Percentiles rank a stretch among this genome's conserved stretches.
These are phyloP conservation scores for Anguilla obscura DNA, from an alignment of 2,797 vertebrate species.

Conservation along the genomic window DNA sequence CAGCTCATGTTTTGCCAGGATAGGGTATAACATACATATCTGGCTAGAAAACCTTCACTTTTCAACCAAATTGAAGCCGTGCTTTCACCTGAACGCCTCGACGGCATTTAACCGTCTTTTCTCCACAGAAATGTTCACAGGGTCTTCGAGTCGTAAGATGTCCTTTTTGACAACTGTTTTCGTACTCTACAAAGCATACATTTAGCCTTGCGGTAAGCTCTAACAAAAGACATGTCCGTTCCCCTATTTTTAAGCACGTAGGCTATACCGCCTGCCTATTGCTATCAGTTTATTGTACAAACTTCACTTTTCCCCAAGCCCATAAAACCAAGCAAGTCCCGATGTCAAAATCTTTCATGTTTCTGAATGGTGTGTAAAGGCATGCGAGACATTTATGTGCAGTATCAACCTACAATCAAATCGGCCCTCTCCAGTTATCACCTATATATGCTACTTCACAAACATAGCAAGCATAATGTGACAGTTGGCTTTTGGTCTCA, in stretches of 20 bases:
- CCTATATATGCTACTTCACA: not conserved
- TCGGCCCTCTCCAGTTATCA: not conserved
- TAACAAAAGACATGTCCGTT: conserved; percentile 17
- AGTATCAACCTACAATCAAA: not conserved
- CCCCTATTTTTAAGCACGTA: not conserved
- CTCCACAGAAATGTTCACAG: too few species aligned
- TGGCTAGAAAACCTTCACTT: too few species aligned
- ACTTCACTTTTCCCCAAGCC: not conserved
- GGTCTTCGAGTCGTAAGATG: conserved; percentile 9
- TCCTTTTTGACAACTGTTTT: conserved; percentile 24
- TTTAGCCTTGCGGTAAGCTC: not conserved
- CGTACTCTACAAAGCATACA: conserved; percentile 20
- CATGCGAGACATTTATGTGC: not conserved
- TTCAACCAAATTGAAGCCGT: too few species aligned
- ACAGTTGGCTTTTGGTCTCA: not conserved
- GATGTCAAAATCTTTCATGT: not conserved
- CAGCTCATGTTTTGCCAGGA: too few species aligned
- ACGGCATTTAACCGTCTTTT: too few species aligned
- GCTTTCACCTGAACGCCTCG: too few species aligned
- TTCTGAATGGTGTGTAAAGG: not conserved
- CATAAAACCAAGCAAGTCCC: conserved; percentile 11
- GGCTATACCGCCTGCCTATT: not conserved
- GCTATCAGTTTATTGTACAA: too few species aligned
- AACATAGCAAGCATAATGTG: not conserved
- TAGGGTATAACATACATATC: too few species aligned